These are phyloP conservation scores for Margaritifera margaritifera DNA, from an alignment of 2,888 invertebrate species.

Conservation along the genomic window DNA sequence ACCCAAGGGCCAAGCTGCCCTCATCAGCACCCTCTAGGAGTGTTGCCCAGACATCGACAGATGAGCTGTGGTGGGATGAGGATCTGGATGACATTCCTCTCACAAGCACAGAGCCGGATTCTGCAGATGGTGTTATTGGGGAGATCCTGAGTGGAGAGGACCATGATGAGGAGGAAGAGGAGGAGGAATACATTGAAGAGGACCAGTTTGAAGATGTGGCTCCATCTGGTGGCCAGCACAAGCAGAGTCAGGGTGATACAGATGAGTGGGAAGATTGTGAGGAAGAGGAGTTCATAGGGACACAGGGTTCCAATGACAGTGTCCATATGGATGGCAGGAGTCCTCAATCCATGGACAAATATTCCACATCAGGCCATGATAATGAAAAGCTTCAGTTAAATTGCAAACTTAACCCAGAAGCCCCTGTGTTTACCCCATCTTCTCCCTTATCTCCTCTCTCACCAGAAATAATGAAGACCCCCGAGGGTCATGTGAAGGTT, in stretches of 20 bases:
- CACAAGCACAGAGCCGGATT: conserved; percentile 40
- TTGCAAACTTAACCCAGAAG: conserved; percentile 59
- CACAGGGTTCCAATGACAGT: conserved; percentile 29
- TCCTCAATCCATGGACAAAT: conserved; percentile 20
- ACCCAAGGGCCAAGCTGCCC: conserved; percentile 3
- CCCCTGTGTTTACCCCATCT: conserved; percentile 54
- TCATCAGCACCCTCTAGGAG: conserved; percentile 1
- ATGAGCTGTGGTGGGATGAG: conserved; percentile 51
- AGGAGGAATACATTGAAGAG: conserved; percentile 39
- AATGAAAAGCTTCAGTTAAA: conserved; percentile 36
- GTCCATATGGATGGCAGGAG: conserved; percentile 23
- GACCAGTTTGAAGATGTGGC: conserved; percentile 44
- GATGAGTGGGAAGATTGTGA: conserved; percentile 60
- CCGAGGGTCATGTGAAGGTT: conserved; percentile 47
- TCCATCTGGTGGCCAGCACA: conserved; percentile 19
- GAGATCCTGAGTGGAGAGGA: conserved; percentile 35
- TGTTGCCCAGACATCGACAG: conserved; percentile 8
- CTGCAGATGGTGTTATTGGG: conserved; percentile 39
- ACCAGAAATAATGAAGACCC: conserved; percentile 55
- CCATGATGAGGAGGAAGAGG: conserved; percentile 30
- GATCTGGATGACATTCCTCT: conserved; percentile 49
- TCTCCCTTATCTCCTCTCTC: conserved; percentile 48
- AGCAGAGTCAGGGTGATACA: conserved; percentile 52
- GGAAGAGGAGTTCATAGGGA: conserved; percentile 37
- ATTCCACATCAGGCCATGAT: conserved; percentile 34